phyloP scores from a whole-genome alignment of 2,113 vertebrate species.

The Perognathus longimembris region DNA sequence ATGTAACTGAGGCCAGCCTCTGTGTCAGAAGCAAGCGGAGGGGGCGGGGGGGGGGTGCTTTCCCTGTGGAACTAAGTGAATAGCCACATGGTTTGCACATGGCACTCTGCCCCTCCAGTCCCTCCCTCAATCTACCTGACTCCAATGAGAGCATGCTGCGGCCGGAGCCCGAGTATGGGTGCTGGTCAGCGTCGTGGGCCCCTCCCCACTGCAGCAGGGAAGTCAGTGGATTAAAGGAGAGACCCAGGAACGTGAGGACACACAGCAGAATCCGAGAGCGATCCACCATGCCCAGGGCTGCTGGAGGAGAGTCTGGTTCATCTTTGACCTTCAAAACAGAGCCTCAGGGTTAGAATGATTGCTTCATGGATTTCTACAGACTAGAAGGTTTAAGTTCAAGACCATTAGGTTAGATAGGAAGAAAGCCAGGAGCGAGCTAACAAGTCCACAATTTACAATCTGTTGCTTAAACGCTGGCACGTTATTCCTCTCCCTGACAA shows the following conservation, averaged over 20 bases:
- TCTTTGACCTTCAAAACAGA: slow-evolving; percentile 93
- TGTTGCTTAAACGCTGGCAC: background rate
- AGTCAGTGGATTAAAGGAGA: slow-evolving; percentile 97
- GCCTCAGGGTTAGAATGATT: background rate
- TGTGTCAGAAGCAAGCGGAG: background rate
- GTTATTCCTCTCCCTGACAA: no score
- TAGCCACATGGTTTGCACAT: accelerated
- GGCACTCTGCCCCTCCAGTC: background rate
- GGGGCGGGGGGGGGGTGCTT: no score
- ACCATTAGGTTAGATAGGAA: background rate
- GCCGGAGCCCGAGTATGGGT: slow-evolving; percentile 86
- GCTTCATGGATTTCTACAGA: background rate
- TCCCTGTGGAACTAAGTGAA: background rate
- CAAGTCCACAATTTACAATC: background rate
- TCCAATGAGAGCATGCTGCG: slow-evolving; percentile 90
- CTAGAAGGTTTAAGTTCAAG: slow-evolving; percentile 15
- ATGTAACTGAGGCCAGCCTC: background rate
- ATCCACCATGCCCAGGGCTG: slow-evolving; percentile 97
- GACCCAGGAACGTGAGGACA: slow-evolving; percentile 95
- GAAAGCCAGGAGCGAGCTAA: background rate
- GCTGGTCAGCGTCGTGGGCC: slow-evolving; percentile 63
- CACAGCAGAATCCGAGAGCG: slow-evolving; percentile 98
- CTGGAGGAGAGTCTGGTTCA: slow-evolving; percentile 95
- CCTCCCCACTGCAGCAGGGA: slow-evolving; percentile 89
- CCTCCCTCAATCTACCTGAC: slow-evolving; percentile 83